Conservation (phyloP, 1,140 invertebrate species). For the Tyrophagus putrescentiae region DNA sequence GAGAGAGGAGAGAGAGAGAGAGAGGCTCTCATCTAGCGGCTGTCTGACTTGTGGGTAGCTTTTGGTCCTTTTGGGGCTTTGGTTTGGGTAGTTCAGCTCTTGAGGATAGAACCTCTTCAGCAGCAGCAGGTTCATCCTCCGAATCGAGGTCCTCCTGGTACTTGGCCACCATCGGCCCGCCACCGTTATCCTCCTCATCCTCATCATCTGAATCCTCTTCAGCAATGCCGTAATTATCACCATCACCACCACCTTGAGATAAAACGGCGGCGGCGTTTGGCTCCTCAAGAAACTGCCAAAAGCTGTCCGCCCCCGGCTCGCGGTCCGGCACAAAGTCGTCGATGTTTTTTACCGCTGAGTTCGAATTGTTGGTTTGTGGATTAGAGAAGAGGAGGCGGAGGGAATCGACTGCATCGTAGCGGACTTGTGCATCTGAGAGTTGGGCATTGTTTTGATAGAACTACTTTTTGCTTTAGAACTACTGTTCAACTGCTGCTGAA, state of each 20-base stretch:
- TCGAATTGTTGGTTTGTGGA: background rate
- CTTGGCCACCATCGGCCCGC: constrained; percentile 68
- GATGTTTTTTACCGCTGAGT: constrained; percentile 39
- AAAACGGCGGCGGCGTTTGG: constrained; percentile 32
- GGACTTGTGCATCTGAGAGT: background rate
- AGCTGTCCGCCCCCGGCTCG: constrained; percentile 48
- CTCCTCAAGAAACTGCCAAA: constrained; percentile 61
- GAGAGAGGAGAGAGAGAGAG: too few species aligned
- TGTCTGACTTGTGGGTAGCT: too few species aligned
- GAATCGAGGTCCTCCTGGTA: constrained; percentile 72
- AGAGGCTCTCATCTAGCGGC: too few species aligned
- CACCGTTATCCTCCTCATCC: constrained; percentile 49
- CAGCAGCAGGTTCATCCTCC: too few species aligned
- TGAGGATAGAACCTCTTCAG: too few species aligned
- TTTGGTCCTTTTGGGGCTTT: too few species aligned
- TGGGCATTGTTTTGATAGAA: background rate
- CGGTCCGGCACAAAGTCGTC: constrained; percentile 70
- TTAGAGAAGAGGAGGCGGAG: background rate
- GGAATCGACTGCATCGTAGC: background rate
- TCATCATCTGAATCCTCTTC: constrained; percentile 47
- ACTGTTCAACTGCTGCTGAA: constrained; percentile 5
- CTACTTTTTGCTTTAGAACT: background rate
- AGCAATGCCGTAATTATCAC: constrained; percentile 27
- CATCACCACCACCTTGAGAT: constrained; percentile 36
- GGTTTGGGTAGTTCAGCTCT: too few species aligned